phyloP scores from a whole-genome alignment of 2,797 vertebrate species.

The Anguilla marmorata region DNA sequence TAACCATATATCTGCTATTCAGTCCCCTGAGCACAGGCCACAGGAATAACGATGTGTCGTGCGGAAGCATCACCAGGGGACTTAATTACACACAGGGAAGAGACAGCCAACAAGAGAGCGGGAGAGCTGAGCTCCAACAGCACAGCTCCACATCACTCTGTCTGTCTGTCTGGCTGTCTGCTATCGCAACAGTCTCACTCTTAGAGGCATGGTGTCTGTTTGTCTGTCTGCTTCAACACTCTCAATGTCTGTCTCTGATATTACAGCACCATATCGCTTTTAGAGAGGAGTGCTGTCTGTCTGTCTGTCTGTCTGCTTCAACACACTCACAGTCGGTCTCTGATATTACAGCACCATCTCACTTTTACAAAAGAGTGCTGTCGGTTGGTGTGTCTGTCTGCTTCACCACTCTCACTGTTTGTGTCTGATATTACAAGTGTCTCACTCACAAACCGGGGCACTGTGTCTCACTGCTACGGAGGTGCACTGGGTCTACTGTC shows the following conservation, averaged over 20 bases:
- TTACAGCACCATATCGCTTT: too few relatives aligned
- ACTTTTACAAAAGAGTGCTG: too few relatives aligned
- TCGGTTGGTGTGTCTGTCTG: too few relatives aligned
- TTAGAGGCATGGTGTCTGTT: background rate
- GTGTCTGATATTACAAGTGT: background rate
- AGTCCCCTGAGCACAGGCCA: constrained; percentile 50
- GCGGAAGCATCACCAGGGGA: constrained; percentile 66
- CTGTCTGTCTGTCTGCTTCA: background rate
- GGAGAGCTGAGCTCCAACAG: constrained; percentile 48
- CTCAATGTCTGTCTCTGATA: background rate
- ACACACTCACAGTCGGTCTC: background rate
- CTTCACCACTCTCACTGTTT: too few relatives aligned
- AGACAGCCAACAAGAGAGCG: constrained; percentile 30
- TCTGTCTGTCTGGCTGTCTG: background rate
- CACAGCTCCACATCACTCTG: constrained; percentile 33
- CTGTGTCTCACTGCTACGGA: background rate
- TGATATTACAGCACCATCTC: background rate
- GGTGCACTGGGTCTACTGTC: background rate
- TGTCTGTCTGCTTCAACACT: background rate
- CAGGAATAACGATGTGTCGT: constrained; percentile 61
- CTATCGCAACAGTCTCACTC: background rate
- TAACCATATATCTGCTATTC: constrained; percentile 47
- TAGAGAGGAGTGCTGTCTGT: too few relatives aligned
- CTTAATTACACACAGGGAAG: constrained; percentile 68
- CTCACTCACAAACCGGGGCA: background rate